These are phyloP conservation scores for Triplophysa siluroides DNA, from an alignment of 2,113 vertebrate genomes.

Conservation along the genomic window DNA sequence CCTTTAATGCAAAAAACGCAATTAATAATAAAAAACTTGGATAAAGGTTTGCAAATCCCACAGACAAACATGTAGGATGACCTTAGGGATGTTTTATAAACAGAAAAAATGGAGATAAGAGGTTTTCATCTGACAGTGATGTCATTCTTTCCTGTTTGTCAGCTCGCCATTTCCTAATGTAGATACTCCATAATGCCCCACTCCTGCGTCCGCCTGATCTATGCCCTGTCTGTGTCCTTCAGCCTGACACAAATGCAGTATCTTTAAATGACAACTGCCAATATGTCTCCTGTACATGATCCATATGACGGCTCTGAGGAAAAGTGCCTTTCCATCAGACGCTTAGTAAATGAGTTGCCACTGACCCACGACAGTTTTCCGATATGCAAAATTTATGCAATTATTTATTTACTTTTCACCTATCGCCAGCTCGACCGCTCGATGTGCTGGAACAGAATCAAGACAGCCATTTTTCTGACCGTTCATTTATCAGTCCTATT, in stretches of 20 bases:
- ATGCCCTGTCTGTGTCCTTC: slow-evolving; percentile 26
- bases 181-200: slow-evolving; percentile 9
- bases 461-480: slow-evolving; percentile 56
- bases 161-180: slow-evolving; percentile 36
- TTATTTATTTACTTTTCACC: slow-evolving; percentile 73
- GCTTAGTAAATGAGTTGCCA: slow-evolving; percentile 56
- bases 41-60: no score
- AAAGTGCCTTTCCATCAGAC: slow-evolving; percentile 74
- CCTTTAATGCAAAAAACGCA: no score
- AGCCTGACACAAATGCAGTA: slow-evolving; percentile 66
- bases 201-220: slow-evolving; percentile 43
- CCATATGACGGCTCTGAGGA: slow-evolving; percentile 62
- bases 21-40: no score
- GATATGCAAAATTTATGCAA: slow-evolving; percentile 72
- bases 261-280: slow-evolving; percentile 77
- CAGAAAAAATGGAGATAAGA: slow-evolving; percentile 31
- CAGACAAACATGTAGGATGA: no score
- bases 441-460: slow-evolving; percentile 50
- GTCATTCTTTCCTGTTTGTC: neutral
- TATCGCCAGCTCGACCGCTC: slow-evolving; percentile 45
- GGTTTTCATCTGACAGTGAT: no score
- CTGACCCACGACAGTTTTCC: slow-evolving; percentile 70
- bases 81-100: no score
- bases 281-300: slow-evolving; percentile 71
- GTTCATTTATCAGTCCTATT: slow-evolving; percentile 67